Evolutionary conservation across 2,797 vertebrate genomes (phyloP), one percentile per base, ranked within the genome.

Genomic region (Alca torda): DNA sequence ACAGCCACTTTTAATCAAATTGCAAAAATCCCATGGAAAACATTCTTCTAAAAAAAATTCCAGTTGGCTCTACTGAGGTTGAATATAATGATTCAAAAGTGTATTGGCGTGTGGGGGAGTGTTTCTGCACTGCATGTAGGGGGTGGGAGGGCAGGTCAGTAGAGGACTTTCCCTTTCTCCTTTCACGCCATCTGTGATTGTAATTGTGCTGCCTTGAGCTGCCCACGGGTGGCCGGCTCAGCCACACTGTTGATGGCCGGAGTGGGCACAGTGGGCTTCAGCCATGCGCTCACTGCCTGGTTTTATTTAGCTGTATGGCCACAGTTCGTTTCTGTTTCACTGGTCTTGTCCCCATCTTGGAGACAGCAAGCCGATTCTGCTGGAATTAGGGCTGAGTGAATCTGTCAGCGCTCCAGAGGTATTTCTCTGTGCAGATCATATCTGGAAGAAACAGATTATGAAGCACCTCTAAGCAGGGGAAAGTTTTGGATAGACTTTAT

Each of bases 181-280:
- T 84, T 74, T 59, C 3, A 4, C 33, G 57, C 19, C n/a, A 20
- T 41, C 31, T 53, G 6, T 35, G 50, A 45, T 24, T 37, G 28
- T 63, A 59, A 37, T 51, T 70, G 13, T 11, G 4, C 82, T 79
- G 48, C 53, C 51, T 39, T 67, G 51, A 56, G 37, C 31, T 93
- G 72, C 56, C 31, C 23, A 6, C 0, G 0, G 35, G 19, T 15
- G 30, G 8, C 39, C 41, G 20, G 3, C 53, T 85, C 37, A 63
- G 37, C 33, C 4, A 1, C 15, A 2, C 1, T 10, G 20, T n/a
- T 15, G 1, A 14, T 2, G 1, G 31, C 56, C 28, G 26, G 45
- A 73, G n/a, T 0, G 1, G 45, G 21, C 54, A 39, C 0, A 0
- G 48, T 18, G 13, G 26, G 26, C 24, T 85, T 46, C 0, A 0